Base-by-base conservation (phyloP, 2,113 vertebrate genomes). In the Prolemur simus region DNA sequence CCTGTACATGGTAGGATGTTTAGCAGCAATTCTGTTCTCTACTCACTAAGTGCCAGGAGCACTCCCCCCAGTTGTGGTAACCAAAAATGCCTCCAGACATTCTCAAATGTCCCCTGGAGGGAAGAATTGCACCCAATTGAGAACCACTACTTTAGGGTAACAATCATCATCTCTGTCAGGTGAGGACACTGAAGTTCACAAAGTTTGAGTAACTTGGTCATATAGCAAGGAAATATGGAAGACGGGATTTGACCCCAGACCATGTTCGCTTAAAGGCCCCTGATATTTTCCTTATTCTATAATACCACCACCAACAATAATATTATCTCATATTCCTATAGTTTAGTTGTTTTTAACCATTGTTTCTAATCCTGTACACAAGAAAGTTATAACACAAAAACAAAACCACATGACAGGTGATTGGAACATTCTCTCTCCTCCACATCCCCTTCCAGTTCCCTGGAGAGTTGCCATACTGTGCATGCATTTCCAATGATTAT, bases 181-280 rank as follows among this genome's bases (percentile, higher is more conserved):
- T 60, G 32, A 84, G 47, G 45, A 87, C 20, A 29, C 14, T 42
- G 32, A 91, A 85, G 14, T 77, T 91, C 27, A 68, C 14, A 88
- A 81, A 91, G 4, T 27, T 94, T 87, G 34, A 89, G 27, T 76
- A 92, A 93, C 20, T 85, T 91, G 52, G n/a, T 83, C 5, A 71
- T 60, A 69, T 60, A 64, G 37, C 71, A 91, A 52, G 66, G 9
- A 88, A 29, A 85, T 74, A 37, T 8, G 58, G 49, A 47, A 47
- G 8, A 74, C 69, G 39, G 18, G 8, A 91, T 91, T 63, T 93
- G 69, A 84, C 80, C 9, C 27, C 63, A 77, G 6, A 0, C 17
- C 8, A 64, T 58, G 1, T 6, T 86, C 93, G 58, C 8, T 89
- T 76, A 81, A 91, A 88, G 73, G 9, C 8, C 18, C 14, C 34